Percentiles rank a stretch among this genome's conserved stretches.
Conservation (phyloP, 2,113 vertebrate genomes). For the Hemiprocne comata region DNA sequence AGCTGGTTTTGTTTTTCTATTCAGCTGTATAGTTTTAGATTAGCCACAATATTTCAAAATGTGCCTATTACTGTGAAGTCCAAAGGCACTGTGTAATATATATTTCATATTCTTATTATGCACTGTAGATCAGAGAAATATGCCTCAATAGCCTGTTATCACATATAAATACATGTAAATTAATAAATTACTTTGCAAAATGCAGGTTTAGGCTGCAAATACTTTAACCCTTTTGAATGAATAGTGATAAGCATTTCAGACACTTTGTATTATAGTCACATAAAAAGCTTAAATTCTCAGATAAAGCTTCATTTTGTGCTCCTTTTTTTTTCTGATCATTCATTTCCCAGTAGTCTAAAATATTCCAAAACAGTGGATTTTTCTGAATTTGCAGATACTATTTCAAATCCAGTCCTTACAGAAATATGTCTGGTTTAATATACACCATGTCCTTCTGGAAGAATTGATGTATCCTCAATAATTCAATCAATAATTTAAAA, state of each 20-base stretch:
- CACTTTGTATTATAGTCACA: not conserved
- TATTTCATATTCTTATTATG: not conserved
- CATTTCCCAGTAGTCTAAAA: not conserved
- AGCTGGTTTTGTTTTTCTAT: conserved; percentile 70
- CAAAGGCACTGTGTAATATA: not conserved
- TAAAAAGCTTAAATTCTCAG: not conserved
- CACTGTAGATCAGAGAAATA: conserved; percentile 38
- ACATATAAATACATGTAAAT: conserved; percentile 17
- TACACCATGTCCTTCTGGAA: not conserved
- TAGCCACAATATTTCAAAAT: conserved; percentile 66
- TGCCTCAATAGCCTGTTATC: conserved; percentile 25
- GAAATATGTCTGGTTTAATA: not conserved
- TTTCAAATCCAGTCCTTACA: not conserved
- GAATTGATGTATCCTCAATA: not conserved
- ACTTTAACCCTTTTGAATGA: not conserved
- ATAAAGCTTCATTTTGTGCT: not conserved
- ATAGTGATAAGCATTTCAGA: not conserved
- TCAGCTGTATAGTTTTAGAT: conserved; percentile 62
- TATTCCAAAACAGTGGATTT: not conserved
- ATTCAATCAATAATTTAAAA: not conserved
- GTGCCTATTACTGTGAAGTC: not conserved
- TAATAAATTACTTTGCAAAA: conserved; percentile 4
- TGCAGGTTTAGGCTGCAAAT: not conserved
- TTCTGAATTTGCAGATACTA: not conserved
- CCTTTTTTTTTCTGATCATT: not conserved